Percentiles rank a stretch among this genome's conserved stretches.
Conservation (phyloP, 64 coral and sea anemone genomes). For the Stylophora pistillata region DNA sequence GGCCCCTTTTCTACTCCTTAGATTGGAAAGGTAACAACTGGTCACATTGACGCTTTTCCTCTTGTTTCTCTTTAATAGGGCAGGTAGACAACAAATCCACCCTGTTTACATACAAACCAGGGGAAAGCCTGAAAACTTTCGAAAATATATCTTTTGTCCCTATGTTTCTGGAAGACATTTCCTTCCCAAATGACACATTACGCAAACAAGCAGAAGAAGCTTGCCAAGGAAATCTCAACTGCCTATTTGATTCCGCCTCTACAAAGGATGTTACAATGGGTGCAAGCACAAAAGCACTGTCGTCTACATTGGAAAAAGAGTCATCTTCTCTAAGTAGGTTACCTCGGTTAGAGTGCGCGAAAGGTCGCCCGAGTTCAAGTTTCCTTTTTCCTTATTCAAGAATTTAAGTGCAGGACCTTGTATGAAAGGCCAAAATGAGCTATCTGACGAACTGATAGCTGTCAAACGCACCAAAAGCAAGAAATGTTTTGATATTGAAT, state of each 20-base stretch:
- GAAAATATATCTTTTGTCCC: constrained; percentile 40
- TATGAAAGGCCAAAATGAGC: no score
- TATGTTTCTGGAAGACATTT: constrained; percentile 23
- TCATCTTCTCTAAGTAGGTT: constrained; percentile 3
- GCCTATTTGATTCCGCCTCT: constrained; percentile 34
- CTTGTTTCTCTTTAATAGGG: background rate
- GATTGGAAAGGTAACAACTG: background rate
- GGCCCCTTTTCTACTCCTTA: no score
- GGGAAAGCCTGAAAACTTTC: constrained; percentile 13
- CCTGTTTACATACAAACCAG: constrained; percentile 40
- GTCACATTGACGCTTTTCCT: background rate
- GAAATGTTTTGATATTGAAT: no score
- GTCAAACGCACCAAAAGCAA: no score
- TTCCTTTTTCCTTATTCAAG: no score
- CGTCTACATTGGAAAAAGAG: constrained; percentile 13
- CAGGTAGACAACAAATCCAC: constrained; percentile 22
- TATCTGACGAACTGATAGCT: no score
- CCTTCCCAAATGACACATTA: constrained; percentile 13
- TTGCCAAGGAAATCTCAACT: constrained; percentile 35
- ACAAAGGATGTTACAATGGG: constrained; percentile 39
- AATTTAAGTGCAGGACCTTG: no score
- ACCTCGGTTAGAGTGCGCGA: background rate
- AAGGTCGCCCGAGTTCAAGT: no score
- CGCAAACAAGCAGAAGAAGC: constrained; percentile 8
- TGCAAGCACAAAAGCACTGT: constrained; percentile 14